Base-by-base conservation (phyloP, 2,797 vertebrate species). In the Peromyscus aztecus region DNA sequence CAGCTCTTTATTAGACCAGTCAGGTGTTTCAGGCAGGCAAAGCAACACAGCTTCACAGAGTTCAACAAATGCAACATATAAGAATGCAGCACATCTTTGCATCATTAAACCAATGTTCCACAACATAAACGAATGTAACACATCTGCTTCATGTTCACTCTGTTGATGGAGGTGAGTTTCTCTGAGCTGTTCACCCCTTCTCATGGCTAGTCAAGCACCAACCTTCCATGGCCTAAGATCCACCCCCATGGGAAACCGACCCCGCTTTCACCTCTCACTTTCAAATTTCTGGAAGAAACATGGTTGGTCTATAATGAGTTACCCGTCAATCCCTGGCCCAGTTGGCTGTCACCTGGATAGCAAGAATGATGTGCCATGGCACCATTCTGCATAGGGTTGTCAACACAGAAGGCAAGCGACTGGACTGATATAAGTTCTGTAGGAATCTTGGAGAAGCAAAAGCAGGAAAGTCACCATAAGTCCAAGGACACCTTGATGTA, bases 281-380 rank as follows among this genome's bases (percentile, higher is more conserved):
- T 69, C 37, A 89, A 78, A 86, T 82, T 69, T 96, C 80, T 90
- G 71, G 40, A 90, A 92, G 90, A 90, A 90, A 46, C 57, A 69
- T 29, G 8, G 69, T 29, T 95, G 85, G 27, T 21, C 49, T 96
- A 11, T 46, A 43, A 82, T n/a, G 10, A 37, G 14, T 92, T 75
- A 92, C 14, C 71, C 46, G 29, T 76, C 77, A 85, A 61, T 80
- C 29, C 21, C 23, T 86, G 37, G 24, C 57, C 31, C 52, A 52
- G 29, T 77, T 57, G 84, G 40, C 82, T 90, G 19, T 88, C 69
- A 76, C 40, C 9, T 52, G 27, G 37, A 46, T 80, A 78, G 27
- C 73, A 92, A 90, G 34, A 7, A 12, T 67, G 52, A 67, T 46
- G 2, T 65, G 7, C 3, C 14, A 21, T 76, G 61, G 88, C 59